Base-by-base conservation (phyloP, 2,113 vertebrate genomes). In the Nanorana parkeri region DNA sequence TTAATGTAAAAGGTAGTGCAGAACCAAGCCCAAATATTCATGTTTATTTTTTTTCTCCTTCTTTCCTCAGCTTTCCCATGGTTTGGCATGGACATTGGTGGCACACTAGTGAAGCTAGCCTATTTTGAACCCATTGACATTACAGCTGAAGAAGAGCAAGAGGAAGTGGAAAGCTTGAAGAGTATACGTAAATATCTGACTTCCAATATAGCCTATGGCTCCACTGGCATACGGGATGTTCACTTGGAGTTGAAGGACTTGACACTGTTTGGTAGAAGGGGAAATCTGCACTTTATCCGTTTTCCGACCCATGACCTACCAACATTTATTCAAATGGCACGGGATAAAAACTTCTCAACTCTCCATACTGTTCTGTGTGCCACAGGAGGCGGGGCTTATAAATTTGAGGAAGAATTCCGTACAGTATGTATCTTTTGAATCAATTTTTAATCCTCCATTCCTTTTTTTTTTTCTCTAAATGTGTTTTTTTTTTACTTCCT, bases 51-150 rank as follows among this genome's bases (percentile, higher is more conserved):
- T 47, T 36, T 75, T 58, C 68, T 41, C 11, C 17, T 16, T 85
- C 63, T 84, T 36, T 36, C 72, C 54, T 68, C 87, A 95, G 94
- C 93, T 86, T 95, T 95, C 84, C 94, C 94, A 0, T 95, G 94
- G 94, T 95, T 95, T 89, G 94, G 94, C 71, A 95, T 95, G 93
- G 94, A 95, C 87, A 94, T 95, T 87, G 94, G 94, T 20, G 94
- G 93, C 77, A 94, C 94, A 0, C 84, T 95, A 67, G 94, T 95
- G 80, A 95, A 95, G 65, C 92, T 95, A 74, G 90, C 93, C 0
- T 95, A 94, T 78, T 95, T 95, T 86, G 94, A 95, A 83, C 94
- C 94, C 15, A 91, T 95, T 55, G 94, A 94, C 86, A 95, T 95
- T 87, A 94, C 93, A 78, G 94, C 93, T 63, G 94, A 95, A 84